Evolutionary conservation across 30 jellyfish, hydroid and myxozoan species (phyloP).

Genomic region (Euphysa ruthae): DNA sequence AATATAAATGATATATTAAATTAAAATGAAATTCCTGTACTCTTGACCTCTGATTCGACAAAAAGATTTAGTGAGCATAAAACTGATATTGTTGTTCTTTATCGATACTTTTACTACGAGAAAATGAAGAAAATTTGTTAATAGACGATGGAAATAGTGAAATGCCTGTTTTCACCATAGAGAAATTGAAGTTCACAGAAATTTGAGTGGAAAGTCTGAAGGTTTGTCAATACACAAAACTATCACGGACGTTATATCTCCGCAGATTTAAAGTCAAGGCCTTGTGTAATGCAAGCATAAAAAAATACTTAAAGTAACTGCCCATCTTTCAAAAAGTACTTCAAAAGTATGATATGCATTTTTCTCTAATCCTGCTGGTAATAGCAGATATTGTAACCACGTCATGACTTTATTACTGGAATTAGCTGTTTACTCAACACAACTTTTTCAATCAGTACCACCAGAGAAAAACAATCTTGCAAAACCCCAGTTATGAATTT

Average conservation of each 20-base stretch:
- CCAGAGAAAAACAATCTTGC: slow-evolving; percentile 21
- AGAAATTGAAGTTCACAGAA: slow-evolving; percentile 13
- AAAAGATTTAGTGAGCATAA: too few species aligned
- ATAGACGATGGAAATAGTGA: too few species aligned
- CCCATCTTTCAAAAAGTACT: not conserved
- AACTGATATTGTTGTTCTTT: too few species aligned
- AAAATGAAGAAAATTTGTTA: too few species aligned
- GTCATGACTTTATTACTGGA: slow-evolving; percentile 59
- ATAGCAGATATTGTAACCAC: slow-evolving; percentile 54
- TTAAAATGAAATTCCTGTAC: too few species aligned
- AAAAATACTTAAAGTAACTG: slow-evolving; percentile 9
- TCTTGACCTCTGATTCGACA: too few species aligned
- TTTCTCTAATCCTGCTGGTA: slow-evolving; percentile 54
- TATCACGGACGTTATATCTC: slow-evolving; percentile 10
- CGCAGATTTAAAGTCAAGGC: slow-evolving; percentile 22
- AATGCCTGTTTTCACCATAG: too few species aligned
- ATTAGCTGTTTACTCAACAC: slow-evolving; percentile 33
- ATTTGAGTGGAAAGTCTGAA: slow-evolving; percentile 9
- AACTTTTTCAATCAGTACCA: slow-evolving; percentile 22
- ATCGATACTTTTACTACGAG: too few species aligned
- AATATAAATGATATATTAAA: too few species aligned
- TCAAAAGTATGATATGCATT: too few species aligned
- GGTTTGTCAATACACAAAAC: slow-evolving; percentile 18
- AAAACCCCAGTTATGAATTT: slow-evolving; percentile 33
- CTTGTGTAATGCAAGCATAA: too few species aligned